Conservation (phyloP, 2,888 invertebrate genomes). For the Apamea monoglypha region DNA sequence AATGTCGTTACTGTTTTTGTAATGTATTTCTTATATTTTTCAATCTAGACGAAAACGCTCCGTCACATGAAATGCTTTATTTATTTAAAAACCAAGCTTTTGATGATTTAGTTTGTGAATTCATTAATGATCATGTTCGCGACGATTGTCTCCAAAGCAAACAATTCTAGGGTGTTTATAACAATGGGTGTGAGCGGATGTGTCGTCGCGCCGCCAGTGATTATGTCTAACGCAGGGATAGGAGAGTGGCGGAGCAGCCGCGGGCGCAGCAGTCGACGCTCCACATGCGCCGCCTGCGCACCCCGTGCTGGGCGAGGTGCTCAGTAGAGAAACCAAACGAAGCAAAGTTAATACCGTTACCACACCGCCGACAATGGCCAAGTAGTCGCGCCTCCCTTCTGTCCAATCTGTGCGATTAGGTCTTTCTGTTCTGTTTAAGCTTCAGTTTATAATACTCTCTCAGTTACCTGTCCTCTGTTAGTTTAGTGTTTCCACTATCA, state of each 20-base stretch:
- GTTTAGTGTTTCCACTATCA: slow-evolving; percentile 80
- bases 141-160: slow-evolving; percentile 62
- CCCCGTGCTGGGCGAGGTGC: slow-evolving; percentile 95
- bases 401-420: slow-evolving; percentile 89
- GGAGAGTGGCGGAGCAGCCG: slow-evolving; percentile 85
- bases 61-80: slow-evolving; percentile 57
- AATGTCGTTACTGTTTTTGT: slow-evolving; percentile 58
- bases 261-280: slow-evolving; percentile 87
- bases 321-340: slow-evolving; percentile 92
- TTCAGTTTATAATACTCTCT: slow-evolving; percentile 79
- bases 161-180: slow-evolving; percentile 74
- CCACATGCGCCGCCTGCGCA: slow-evolving; percentile 94
- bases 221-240: slow-evolving; percentile 90
- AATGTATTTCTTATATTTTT: slow-evolving; percentile 39
- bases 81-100: slow-evolving; percentile 46
- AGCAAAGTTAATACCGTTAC: slow-evolving; percentile 91
- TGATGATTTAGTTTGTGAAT: slow-evolving; percentile 41
- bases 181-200: slow-evolving; percentile 73
- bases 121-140: slow-evolving; percentile 63
- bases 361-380: slow-evolving; percentile 88
- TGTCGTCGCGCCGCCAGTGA: slow-evolving; percentile 84
- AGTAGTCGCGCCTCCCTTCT: slow-evolving; percentile 90
- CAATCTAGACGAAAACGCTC: slow-evolving; percentile 65
- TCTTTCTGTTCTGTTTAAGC: slow-evolving; percentile 88
- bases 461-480: slow-evolving; percentile 83